Evolutionary conservation across 2,888 invertebrate species (phyloP), one percentile per base, ranked within the genome.

Genomic region (Tenthredo scrophulariae): DNA sequence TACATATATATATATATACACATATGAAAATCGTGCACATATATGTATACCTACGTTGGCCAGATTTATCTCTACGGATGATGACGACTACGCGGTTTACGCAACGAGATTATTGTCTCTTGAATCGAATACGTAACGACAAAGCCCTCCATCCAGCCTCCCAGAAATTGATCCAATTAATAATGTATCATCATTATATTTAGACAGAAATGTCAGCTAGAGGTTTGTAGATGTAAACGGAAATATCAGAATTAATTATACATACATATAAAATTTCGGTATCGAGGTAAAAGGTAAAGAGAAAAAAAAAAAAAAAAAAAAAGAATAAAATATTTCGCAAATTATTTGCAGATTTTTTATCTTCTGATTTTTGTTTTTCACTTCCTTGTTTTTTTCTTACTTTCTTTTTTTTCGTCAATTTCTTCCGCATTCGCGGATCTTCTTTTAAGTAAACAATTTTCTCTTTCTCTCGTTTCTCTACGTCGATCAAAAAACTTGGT

Each of bases 151-250:
- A 6, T 54, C 58, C 62, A 26, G 22, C n/a, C 10, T 62, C 13
- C 10, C 62, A 58, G 62, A 62, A 62, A 62, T 62, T 62, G 62
- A 62, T 62, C 62, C 26, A 62, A 62, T 62, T 62, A 62, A 26
- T 0, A 62, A 62, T 62, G 26, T 62, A 26, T 10, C 62, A 62
- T 26, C 62, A 62, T 26, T 62, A 62, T 22, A 62, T 22, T 26
- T 10, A 26, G 26, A 62, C 22, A 26, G 62, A 26, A 62, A 62
- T 46, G 13, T 62, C 62, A 9, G 26, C 62, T 13, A 22, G 10
- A 26, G 13, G 22, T 62, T 62, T 22, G 10, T 10, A 10, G 26
- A 26, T 62, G 10, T 9, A 3, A 62, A 62, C 22, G 22, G 9
- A 26, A 10, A 62, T 22, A 10, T 2, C 2, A 26, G 22, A 62